Base-by-base conservation (phyloP, 1,140 invertebrate genomes). In the Diploscapter pachys region DNA sequence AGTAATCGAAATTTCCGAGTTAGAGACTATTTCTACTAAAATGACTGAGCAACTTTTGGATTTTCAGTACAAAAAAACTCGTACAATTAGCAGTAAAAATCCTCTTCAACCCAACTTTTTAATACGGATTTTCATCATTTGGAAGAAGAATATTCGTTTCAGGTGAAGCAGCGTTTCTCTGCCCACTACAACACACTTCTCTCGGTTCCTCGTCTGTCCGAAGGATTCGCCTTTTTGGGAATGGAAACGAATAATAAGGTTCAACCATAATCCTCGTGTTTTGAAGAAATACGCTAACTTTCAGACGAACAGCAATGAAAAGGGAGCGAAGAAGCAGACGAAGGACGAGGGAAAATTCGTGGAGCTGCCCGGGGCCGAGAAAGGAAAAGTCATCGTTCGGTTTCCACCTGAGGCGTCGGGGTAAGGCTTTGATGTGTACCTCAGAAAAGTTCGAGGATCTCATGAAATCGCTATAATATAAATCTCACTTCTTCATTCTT, bases 321-420 rank as follows among this genome's bases (percentile, higher is more conserved):
- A 31, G 9, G 54, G 13, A 66, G 67, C 6, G 4, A 79, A 79
- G 54, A 74, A 81, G 67, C 66, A 80, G 57, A 79, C 63, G 48
- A 79, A 79, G 13, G 90, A 90, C 80, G 93, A 96, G 85, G 96
- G 95, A 51, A 98, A 97, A 88, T 99, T 97, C 88, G 90, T 98
- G 72, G 95, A 98, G 57, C 88, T 99, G 54, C 94, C 94, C 5
- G 93, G 93, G 67, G 96, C 95, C 69, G 92, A 96, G 87, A 92
- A 92, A 89, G 96, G 95, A 59, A 93, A 98, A 88, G 94, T 92
- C 61, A 87, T 98, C 55, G 90, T 98, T 0, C 88, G 97, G 80
- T 99, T 99, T 87, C 97, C 97, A 62, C 97, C 97, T 67, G 97
- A 99, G 89, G 96, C 97, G 53, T 95, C 93, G 81, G 95, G 94